Base-by-base conservation (phyloP, 1,140 invertebrate genomes). In the Uloborus diversus region DNA sequence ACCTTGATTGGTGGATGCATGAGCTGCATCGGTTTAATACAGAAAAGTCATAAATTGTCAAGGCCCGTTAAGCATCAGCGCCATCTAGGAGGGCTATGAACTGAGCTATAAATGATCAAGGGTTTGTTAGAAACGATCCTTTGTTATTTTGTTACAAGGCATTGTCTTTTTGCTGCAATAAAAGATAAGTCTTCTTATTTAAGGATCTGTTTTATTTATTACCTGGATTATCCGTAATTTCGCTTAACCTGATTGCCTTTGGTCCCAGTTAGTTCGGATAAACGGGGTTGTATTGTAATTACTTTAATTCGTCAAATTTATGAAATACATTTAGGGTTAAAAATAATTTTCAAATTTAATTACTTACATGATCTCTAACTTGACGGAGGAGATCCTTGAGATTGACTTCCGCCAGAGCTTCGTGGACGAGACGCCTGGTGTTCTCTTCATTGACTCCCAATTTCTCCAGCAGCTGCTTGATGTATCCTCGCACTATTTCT, bases 351-450 rank as follows among this genome's bases (percentile, higher is more conserved):
- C n/a, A 57, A 1, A 57, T 57, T 17, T 57, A 0, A 0, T 5
- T 32, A 13, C 73, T 30, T 78, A 78, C 61, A 13, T 78, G 73
- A n/a, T 65, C 61, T 20, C 66, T 78, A 5, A 78, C 17, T 47
- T 66, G 33, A 4, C 1, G 53, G 0, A 78, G 47, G 4, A 78
- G 9, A 0, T 78, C 73, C n/a, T 42, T 32, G 17, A 65, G 1
- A 37, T 78, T 78, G 23, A 78, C 20, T 9, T 65, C 73, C 0
- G 73, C n/a, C 13, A 66, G 13, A 28, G 49, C 30, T 17, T 66
- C 49, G 7, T 65, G 61, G 1, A 56, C 42, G 5, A 11, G 30
- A 13, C 56, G 61, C 5, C 56, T 47, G 9, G 28, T 23, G 5
- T 27, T 20, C n/a, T 20, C 5, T 53, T 53, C 23, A 20, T n/a